Evolutionary conservation across 2,113 vertebrate species (phyloP).

Genomic region (Hippopotamus amphibius): DNA sequence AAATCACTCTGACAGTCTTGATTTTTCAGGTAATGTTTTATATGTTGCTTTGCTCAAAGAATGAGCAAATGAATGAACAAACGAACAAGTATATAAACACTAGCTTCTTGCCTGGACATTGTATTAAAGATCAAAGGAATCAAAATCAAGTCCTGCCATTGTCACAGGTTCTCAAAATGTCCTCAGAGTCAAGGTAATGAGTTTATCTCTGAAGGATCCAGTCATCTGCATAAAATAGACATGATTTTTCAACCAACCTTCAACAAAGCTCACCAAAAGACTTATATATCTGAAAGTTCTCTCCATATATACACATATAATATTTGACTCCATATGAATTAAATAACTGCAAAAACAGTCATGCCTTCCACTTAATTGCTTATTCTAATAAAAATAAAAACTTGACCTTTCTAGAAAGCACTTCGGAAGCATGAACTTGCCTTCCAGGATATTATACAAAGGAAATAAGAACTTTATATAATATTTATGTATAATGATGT

Average conservation of each 20-base stretch:
- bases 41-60: conserved; percentile 56
- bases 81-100: conserved; percentile 17
- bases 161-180: neutral
- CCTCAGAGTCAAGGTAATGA: conserved; percentile 9
- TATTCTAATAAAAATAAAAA: conserved; percentile 55
- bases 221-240: conserved; percentile 45
- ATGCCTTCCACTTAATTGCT: conserved; percentile 29
- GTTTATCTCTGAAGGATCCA: conserved; percentile 15
- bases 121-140: conserved; percentile 12
- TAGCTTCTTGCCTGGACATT: neutral
- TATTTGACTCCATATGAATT: neutral
- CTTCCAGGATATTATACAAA: conserved; percentile 37
- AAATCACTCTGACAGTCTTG: conserved; percentile 16
- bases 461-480: conserved; percentile 34
- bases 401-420: conserved; percentile 38
- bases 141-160: conserved; percentile 42
- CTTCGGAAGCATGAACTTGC: conserved; percentile 38
- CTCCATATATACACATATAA: neutral
- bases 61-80: neutral
- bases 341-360: conserved; percentile 39
- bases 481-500: conserved; percentile 22
- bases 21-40: neutral
- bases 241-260: conserved; percentile 31
- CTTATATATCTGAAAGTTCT: neutral
- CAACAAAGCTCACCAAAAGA: conserved; percentile 8